Percentiles rank a stretch among this genome's conserved stretches.
Evolutionary conservation across 2,797 vertebrate species (phyloP).

Genomic region (Bovichtus diacanthus): DNA sequence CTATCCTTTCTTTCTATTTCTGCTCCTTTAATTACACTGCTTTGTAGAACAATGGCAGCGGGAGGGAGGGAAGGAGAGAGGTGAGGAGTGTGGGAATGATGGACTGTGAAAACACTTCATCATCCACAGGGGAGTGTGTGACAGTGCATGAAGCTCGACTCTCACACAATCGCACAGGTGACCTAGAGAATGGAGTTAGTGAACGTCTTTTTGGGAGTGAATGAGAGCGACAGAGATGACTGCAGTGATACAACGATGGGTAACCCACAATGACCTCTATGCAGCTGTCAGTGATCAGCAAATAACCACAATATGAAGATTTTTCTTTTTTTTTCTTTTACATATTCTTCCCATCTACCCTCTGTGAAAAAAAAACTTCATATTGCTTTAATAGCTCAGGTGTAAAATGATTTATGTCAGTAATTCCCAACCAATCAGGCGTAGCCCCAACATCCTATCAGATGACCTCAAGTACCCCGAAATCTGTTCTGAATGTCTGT

Average conservation of each 20-base stretch:
- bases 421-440: background rate
- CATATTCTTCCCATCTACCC: background rate
- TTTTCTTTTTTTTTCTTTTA: too few species aligned
- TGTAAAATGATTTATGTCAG: background rate
- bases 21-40: constrained; percentile 78
- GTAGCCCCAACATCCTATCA: background rate
- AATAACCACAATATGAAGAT: background rate
- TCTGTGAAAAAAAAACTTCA: background rate
- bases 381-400: background rate
- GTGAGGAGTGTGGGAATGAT: constrained; percentile 76
- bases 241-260: background rate
- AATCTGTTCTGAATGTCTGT: background rate
- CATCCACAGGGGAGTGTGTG: constrained; percentile 35
- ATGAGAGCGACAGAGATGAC: background rate
- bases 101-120: constrained; percentile 51
- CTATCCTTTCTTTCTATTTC: constrained; percentile 46
- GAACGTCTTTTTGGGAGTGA: constrained; percentile 1
- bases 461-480: background rate
- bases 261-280: background rate
- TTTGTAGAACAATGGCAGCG: constrained; percentile 70
- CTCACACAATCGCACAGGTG: constrained; percentile 50
- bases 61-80: constrained; percentile 53
- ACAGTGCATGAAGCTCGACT: constrained; percentile 16
- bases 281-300: constrained; percentile 18
- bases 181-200: constrained; percentile 4